These are phyloP conservation scores for Zosterops japonicus DNA, from an alignment of 2,113 vertebrate genomes.

Conservation along the genomic window DNA sequence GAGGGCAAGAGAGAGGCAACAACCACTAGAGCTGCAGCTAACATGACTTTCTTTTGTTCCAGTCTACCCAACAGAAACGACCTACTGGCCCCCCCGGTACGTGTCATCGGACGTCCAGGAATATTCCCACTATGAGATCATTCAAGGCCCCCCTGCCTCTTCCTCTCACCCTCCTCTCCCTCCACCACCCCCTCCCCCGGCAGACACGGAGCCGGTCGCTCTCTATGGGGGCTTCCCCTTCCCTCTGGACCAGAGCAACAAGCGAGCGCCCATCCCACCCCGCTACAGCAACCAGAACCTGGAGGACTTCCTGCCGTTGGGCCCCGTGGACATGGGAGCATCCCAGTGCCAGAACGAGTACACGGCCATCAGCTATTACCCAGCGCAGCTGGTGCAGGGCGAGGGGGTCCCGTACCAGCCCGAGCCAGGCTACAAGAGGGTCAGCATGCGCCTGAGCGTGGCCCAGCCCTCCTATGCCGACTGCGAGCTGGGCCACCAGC, in stretches of 20 bases:
- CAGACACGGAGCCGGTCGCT: slow-evolving; percentile 75
- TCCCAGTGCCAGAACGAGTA: slow-evolving; percentile 91
- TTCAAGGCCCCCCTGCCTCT: slow-evolving; percentile 74
- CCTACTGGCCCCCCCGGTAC: slow-evolving; percentile 80
- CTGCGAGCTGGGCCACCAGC: slow-evolving; percentile 62
- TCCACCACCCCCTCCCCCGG: slow-evolving; percentile 16
- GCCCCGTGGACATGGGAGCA: slow-evolving; percentile 75
- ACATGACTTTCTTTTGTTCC: slow-evolving; percentile 58
- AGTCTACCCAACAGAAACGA: slow-evolving; percentile 80
- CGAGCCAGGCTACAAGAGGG: slow-evolving; percentile 81
- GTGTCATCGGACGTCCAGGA: slow-evolving; percentile 80
- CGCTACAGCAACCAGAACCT: slow-evolving; percentile 95
- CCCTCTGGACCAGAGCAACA: slow-evolving; percentile 87
- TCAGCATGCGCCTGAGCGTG: slow-evolving; percentile 90
- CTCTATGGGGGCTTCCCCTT: slow-evolving; percentile 94
- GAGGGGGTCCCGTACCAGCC: slow-evolving; percentile 77
- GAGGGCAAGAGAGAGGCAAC: not conserved
- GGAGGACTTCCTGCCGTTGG: slow-evolving; percentile 87
- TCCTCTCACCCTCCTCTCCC: slow-evolving; percentile 60
- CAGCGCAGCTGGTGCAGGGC: slow-evolving; percentile 76
- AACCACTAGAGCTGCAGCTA: not conserved
- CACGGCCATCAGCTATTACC: slow-evolving; percentile 95
- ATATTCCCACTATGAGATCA: slow-evolving; percentile 86
- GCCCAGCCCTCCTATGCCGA: slow-evolving; percentile 91
- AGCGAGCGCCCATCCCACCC: slow-evolving; percentile 90